Percentiles rank a stretch among this genome's conserved stretches.
Evolutionary conservation across 2,113 vertebrate species (phyloP).

Genomic region (Brevimyrus niger): DNA sequence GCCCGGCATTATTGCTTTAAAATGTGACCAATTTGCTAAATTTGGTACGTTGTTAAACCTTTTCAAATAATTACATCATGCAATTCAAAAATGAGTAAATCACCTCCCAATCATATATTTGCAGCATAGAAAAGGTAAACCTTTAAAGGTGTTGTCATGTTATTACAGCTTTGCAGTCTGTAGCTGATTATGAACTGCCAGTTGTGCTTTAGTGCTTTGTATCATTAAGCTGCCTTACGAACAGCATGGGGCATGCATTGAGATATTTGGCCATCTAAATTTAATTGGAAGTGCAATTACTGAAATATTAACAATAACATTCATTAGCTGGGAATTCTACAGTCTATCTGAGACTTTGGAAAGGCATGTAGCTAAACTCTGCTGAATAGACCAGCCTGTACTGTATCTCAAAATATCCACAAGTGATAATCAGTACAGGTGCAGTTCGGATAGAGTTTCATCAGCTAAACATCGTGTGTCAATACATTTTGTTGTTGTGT

Average conservation of each 20-base stretch:
- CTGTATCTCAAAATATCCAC: background rate
- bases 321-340: background rate
- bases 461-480: background rate
- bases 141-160: background rate
- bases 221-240: background rate
- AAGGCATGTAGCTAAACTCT: background rate
- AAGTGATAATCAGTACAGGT: background rate
- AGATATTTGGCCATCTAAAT: background rate
- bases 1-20: background rate
- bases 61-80: background rate
- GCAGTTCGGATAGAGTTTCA: background rate
- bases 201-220: background rate
- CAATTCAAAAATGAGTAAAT: background rate
- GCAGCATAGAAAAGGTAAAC: background rate
- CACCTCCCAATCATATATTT: background rate
- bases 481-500: background rate
- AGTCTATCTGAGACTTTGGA: background rate
- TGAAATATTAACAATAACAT: background rate
- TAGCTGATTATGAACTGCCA: background rate
- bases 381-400: background rate
- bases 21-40: background rate
- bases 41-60: background rate
- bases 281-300: background rate
- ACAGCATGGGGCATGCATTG: background rate
- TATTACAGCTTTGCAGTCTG: background rate